Evolutionary conservation across 2,888 invertebrate species (phyloP).

Genomic region (Napeogenes inachia): DNA sequence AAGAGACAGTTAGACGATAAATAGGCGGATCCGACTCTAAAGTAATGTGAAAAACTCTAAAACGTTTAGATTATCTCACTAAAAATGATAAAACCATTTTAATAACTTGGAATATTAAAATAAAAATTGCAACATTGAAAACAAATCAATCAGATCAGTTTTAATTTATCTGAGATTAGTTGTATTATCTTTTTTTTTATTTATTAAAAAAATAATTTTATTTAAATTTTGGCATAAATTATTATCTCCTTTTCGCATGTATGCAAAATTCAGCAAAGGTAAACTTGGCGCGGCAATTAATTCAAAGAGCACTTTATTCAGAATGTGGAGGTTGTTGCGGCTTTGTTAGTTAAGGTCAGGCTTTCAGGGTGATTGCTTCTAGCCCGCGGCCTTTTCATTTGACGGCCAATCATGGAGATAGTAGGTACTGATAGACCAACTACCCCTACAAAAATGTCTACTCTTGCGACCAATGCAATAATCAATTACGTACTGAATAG

Average conservation of each 20-base stretch:
- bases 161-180: no score
- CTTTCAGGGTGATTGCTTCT: slow-evolving; percentile 59
- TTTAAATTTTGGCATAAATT: background rate
- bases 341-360: slow-evolving; percentile 47
- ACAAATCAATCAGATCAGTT: no score
- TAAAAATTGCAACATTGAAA: background rate
- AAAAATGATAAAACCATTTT: no score
- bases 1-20: slow-evolving; percentile 53
- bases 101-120: background rate
- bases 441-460: slow-evolving; percentile 26
- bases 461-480: slow-evolving; percentile 15
- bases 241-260: background rate
- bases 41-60: slow-evolving; percentile 27
- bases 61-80: slow-evolving; percentile 12
- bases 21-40: slow-evolving; percentile 45
- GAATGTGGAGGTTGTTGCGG: slow-evolving; percentile 40
- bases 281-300: slow-evolving; percentile 38
- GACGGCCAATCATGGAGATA: slow-evolving; percentile 28
- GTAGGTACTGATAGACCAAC: slow-evolving; percentile 22
- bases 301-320: slow-evolving; percentile 43
- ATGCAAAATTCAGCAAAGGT: slow-evolving; percentile 14
- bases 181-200: background rate
- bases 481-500: slow-evolving; percentile 15
- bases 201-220: background rate
- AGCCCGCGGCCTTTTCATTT: slow-evolving; percentile 38